Conservation (phyloP, 2,888 invertebrate species). For the Pachliopta kotzebuea region DNA sequence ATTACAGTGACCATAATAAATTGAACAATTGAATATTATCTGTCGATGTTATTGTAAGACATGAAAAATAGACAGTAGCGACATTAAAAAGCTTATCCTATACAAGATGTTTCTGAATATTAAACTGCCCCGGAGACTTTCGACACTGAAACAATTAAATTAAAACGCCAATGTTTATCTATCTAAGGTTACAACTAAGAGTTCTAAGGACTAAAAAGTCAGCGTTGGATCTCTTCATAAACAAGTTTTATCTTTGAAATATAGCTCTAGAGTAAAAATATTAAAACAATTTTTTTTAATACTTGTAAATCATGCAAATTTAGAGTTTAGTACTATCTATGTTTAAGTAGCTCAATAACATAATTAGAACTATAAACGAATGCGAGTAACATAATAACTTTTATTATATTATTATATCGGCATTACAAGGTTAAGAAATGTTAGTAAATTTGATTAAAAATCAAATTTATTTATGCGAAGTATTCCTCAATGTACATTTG, state of each 20-base stretch:
- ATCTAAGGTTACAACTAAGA: neutral
- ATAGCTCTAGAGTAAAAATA: no score
- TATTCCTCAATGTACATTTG: no score
- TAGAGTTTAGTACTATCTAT: neutral
- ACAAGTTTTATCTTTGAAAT: neutral
- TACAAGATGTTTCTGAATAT: constrained; percentile 30
- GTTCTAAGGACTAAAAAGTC: constrained; percentile 1
- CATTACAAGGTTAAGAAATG: neutral
- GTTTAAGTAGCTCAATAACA: neutral
- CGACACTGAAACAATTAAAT: constrained; percentile 75
- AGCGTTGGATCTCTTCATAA: neutral
- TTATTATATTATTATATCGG: neutral
- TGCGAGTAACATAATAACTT: neutral
- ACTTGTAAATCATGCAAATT: neutral
- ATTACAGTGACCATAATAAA: constrained; percentile 6
- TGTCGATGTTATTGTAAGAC: constrained; percentile 3
- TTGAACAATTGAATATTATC: neutral
- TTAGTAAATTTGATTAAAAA: neutral
- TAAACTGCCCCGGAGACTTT: constrained; percentile 59
- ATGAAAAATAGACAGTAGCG: constrained; percentile 8
- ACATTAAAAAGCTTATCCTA: constrained; percentile 26
- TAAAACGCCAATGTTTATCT: constrained; percentile 50
- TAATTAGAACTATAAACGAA: no score
- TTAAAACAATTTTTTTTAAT: no score
- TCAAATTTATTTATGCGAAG: no score